Base-by-base conservation (phyloP, 2,113 vertebrate species). In the Lagenorhynchus albirostris region DNA sequence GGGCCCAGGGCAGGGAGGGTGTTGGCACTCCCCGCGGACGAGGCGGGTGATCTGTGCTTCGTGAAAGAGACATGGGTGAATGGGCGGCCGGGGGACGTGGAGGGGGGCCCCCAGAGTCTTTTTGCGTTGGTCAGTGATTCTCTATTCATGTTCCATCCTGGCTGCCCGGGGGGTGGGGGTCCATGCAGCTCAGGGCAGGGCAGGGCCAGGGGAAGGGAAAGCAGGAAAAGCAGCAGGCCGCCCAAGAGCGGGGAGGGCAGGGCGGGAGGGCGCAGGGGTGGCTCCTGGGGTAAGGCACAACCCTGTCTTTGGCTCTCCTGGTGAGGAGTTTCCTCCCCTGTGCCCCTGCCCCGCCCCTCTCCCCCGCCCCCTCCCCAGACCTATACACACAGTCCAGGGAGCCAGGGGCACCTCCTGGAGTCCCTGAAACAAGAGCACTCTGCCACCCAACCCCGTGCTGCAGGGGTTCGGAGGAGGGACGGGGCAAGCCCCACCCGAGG, bases 1-100 rank as follows among this genome's bases (percentile, higher is more conserved):
- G 4, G 90, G 97, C 92, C 79, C 44, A 20, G 89, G 95, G 88
- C 12, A 15, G 99, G 99, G 98, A 98, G 98, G 99, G 99, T 98
- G 98, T 99, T 99, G 99, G 99, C 99, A 99, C 99, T 99, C 99
- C 98, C 99, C 99, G 98, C 98, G 98, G 98, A 98, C 99, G 98
- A 98, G 98, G 98, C 98, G 98, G 90, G 87, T n/a, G 53, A 68
- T 84, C 79, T 90, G 96, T 98, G 98, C 94, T 97, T 26, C 21
- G 65, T 73, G 79, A 74, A 83, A 60, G 70, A 88, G 89, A 92
- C 14, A 31, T 41, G 90, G 95, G 86, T 55, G 70, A 18, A 88
- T 36, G 89, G 92, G 87, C 41, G 38, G 93, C 81, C 41, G 47
- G 89, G 29, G 38, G 83, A 84, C 60, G 23, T 58, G 55, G 55